These are phyloP conservation scores for Dolichopus griseipennis DNA, from an alignment of 2,888 invertebrate species.

Conservation along the genomic window DNA sequence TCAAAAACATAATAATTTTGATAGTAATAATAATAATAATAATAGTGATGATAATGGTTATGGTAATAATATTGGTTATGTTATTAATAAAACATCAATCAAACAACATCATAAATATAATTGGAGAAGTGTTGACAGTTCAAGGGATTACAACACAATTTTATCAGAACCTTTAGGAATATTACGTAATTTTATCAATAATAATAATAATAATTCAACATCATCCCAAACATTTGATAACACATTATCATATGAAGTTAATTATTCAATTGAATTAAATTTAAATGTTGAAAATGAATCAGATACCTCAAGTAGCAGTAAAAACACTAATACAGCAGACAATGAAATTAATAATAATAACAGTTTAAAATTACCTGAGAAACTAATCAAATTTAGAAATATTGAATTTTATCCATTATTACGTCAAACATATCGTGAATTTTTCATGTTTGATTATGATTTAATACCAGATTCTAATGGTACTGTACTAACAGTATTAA, in stretches of 20 bases:
- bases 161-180: neutral
- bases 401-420: constrained; percentile 42
- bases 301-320: constrained; percentile 7
- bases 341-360: constrained; percentile 9
- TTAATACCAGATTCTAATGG: constrained; percentile 55
- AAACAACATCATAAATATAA: constrained; percentile 12
- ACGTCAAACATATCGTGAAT: constrained; percentile 59
- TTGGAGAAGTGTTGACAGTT: neutral
- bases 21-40: neutral
- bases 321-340: constrained; percentile 9
- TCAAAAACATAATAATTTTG: neutral
- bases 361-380: constrained; percentile 25
- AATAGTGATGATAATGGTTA: constrained; percentile 9
- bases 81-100: constrained; percentile 16
- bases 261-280: constrained; percentile 33
- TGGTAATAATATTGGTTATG: neutral
- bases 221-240: neutral
- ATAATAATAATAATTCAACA: neutral
- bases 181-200: neutral
- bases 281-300: constrained; percentile 25
- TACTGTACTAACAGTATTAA: constrained; percentile 56
- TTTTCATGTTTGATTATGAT: constrained; percentile 69
- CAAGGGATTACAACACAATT: neutral
- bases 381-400: constrained; percentile 28
- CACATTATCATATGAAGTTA: constrained; percentile 24